phyloP scores from a whole-genome alignment of 1,140 invertebrate species.

The Prorops nasuta region DNA sequence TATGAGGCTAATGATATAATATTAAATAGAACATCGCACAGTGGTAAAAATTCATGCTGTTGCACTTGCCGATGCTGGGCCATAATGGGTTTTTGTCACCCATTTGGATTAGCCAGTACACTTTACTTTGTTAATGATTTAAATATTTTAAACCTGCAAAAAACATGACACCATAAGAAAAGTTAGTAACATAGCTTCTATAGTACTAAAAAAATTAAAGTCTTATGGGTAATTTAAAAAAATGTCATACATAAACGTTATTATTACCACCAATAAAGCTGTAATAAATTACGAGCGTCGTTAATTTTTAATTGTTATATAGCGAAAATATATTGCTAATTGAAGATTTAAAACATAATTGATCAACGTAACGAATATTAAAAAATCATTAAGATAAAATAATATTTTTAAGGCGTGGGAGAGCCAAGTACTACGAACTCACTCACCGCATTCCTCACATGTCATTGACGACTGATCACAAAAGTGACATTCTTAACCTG shows the following conservation, averaged over 20 bases:
- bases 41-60: conserved; percentile 72
- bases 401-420: background rate
- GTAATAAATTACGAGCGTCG: background rate
- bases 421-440: conserved; percentile 2
- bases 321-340: no score
- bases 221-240: no score
- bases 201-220: no score
- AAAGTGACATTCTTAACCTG: conserved; percentile 44
- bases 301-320: no score
- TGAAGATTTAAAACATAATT: no score
- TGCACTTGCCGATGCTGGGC: conserved; percentile 49
- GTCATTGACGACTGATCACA: conserved; percentile 41
- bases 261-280: background rate
- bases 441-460: conserved; percentile 47
- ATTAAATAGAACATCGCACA: conserved; percentile 88
- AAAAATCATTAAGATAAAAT: no score
- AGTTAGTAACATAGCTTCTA: no score
- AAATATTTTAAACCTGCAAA: background rate
- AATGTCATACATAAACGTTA: background rate
- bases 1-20: conserved; percentile 87
- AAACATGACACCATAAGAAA: no score
- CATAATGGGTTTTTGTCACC: conserved; percentile 53
- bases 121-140: conserved; percentile 17
- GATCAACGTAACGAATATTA: no score
- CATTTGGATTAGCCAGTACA: conserved; percentile 49